These are phyloP conservation scores for Cyprinodon variegatus DNA, from an alignment of 2,113 vertebrate species.

Conservation along the genomic window DNA sequence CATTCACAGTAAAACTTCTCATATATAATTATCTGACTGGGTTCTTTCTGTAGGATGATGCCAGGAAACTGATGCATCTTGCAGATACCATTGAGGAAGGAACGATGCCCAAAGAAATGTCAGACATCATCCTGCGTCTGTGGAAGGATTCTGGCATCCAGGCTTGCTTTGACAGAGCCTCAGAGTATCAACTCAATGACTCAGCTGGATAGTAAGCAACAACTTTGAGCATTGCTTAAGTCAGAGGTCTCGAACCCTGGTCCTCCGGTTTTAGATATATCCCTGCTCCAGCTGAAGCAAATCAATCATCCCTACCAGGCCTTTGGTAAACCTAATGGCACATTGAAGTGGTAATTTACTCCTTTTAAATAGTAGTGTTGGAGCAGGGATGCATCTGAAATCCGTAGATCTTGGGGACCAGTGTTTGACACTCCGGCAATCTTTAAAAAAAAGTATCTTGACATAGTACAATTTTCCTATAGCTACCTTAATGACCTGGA, in stretches of 20 bases:
- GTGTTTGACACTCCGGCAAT: no score
- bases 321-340: no score
- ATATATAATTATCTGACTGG: background rate
- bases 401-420: no score
- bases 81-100: slow-evolving; percentile 97
- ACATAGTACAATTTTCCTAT: background rate
- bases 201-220: slow-evolving; percentile 92
- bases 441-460: background rate
- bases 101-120: slow-evolving; percentile 94
- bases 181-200: slow-evolving; percentile 98
- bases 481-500: slow-evolving; percentile 95
- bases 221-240: background rate
- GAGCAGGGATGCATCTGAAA: no score
- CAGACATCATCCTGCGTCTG: slow-evolving; percentile 91
- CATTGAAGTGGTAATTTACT: no score
- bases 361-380: no score
- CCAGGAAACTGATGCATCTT: slow-evolving; percentile 93
- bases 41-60: slow-evolving; percentile 84
- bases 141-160: slow-evolving; percentile 96
- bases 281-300: no score
- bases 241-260: no score
- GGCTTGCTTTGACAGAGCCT: slow-evolving; percentile 92
- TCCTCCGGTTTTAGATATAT: no score
- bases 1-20: background rate
- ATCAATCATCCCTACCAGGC: no score